Percentiles rank a stretch among this genome's conserved stretches.
These are phyloP conservation scores for Tragelaphus buxtoni DNA, from an alignment of 2,113 vertebrate species.

Conservation along the genomic window DNA sequence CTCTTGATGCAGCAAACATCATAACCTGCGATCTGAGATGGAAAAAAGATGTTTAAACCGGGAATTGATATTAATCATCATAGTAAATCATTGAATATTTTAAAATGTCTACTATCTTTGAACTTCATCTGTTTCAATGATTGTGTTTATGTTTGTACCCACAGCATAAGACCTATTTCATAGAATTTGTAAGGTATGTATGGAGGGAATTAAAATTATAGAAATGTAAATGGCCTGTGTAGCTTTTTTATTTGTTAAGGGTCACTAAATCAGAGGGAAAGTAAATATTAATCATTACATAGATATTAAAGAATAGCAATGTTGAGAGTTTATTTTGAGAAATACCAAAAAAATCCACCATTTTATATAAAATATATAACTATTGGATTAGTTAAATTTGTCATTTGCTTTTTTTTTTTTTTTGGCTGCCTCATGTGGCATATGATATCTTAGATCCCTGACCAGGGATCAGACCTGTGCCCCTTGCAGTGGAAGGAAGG, in stretches of 20 bases:
- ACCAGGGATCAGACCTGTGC: background rate
- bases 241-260: background rate
- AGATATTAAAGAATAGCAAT: background rate
- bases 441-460: background rate
- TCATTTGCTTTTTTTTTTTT: background rate
- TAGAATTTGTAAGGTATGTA: background rate
- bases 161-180: background rate
- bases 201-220: background rate
- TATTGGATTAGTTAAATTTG: background rate
- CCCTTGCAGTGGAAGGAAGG: background rate
- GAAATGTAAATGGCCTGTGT: background rate
- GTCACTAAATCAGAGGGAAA: background rate
- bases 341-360: background rate
- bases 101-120: background rate
- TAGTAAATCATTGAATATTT: background rate
- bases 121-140: background rate
- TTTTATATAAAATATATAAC: background rate
- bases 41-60: background rate
- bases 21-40: background rate
- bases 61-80: background rate
- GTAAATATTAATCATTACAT: background rate
- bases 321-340: background rate
- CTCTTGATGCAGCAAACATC: background rate
- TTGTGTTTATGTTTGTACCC: background rate
- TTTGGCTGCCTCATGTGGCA: background rate